phyloP scores from a whole-genome alignment of 2,797 vertebrate species.

The Pteronotus mesoamericanus region DNA sequence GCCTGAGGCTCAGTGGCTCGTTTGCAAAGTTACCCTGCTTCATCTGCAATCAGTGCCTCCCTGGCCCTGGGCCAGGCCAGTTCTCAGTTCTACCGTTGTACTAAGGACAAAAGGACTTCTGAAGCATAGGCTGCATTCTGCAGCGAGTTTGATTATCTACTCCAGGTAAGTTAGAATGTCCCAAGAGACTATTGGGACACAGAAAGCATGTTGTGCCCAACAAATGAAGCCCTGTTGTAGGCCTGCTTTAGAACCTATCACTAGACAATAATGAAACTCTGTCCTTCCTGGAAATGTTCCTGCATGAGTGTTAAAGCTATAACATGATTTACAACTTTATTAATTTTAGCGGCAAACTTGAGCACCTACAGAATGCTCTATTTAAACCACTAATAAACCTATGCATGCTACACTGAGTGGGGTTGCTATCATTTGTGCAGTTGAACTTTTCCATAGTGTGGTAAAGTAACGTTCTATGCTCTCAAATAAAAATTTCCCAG shows the following conservation, averaged over 20 bases:
- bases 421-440: background rate
- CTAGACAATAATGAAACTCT: background rate
- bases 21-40: background rate
- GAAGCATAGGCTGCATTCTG: background rate
- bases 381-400: background rate
- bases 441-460: background rate
- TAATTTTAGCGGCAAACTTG: conserved; percentile 41
- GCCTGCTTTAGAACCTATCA: background rate
- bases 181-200: conserved; percentile 12
- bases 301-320: background rate
- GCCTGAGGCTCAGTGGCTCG: background rate
- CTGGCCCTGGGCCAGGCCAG: background rate
- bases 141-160: background rate
- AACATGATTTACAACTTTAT: conserved; percentile 23
- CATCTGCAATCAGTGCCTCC: background rate
- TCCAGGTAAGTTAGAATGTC: conserved; percentile 10
- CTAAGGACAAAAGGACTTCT: background rate
- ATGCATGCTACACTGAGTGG: background rate
- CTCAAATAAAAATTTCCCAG: background rate
- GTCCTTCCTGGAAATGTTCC: conserved; percentile 21
- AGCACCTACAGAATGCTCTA: background rate
- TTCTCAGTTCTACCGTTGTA: background rate
- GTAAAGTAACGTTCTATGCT: background rate
- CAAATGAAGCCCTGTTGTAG: background rate
- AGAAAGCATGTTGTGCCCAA: background rate